These are phyloP conservation scores for Thecocarcelia acutangulata DNA, from an alignment of 2,888 invertebrate species.

Conservation along the genomic window DNA sequence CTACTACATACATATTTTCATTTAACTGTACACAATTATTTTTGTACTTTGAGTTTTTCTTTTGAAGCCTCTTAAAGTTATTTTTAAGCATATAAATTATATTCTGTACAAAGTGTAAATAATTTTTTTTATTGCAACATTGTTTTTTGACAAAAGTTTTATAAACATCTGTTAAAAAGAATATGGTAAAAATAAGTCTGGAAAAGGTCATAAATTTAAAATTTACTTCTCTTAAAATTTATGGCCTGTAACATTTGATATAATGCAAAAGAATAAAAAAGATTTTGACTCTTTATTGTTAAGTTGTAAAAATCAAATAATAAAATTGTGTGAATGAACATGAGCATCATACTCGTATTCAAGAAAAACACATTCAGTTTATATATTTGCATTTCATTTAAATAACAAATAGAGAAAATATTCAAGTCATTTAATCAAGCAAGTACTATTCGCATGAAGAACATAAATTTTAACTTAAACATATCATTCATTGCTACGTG, in stretches of 20 bases:
- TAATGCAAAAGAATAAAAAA: constrained; percentile 20
- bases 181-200: constrained; percentile 17
- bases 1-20: no score
- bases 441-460: no score
- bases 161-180: constrained; percentile 31
- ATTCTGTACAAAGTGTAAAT: no score
- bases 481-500: no score
- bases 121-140: no score
- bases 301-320: constrained; percentile 12
- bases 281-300: background rate
- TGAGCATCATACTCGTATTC: no score
- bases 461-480: no score
- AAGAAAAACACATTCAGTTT: background rate
- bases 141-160: background rate
- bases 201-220: constrained; percentile 47
- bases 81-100: no score
- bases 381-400: background rate
- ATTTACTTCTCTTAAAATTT: constrained; percentile 52
- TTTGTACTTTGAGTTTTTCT: no score
- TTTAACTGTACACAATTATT: no score
- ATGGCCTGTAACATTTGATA: constrained; percentile 52
- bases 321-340: constrained; percentile 10
- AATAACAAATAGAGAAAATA: background rate
- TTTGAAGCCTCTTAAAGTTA: no score
- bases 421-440: background rate